Base-by-base conservation (phyloP, 1,140 invertebrate genomes). In the Liolophura sinensis region DNA sequence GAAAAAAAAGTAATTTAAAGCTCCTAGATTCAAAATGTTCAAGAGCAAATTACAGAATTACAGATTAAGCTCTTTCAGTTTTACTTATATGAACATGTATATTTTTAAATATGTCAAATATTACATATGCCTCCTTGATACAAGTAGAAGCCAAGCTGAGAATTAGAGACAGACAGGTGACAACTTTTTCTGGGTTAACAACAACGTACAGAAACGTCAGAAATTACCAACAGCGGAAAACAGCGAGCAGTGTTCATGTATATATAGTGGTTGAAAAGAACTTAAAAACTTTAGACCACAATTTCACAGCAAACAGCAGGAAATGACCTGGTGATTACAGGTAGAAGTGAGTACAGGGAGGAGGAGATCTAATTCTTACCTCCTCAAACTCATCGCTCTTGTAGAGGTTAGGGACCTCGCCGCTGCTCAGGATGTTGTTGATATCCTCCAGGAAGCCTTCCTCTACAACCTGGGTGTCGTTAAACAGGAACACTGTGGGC, bases 401-500 rank as follows among this genome's bases (percentile, higher is more conserved):
- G 68, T 81, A 85, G 27, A 86, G 73, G 68, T 85, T 84, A 4
- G 85, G 84, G n/a, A 86, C 82, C 70, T 85, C 83, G 16, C 83
- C 83, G 69, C 76, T 80, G 67, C 79, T 84, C 48, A 86, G 76
- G 54, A 86, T 74, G 62, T 84, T 85, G 72, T 85, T 85, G 31
- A 85, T 78, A 64, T 86, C 84, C 67, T 85, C 85, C 1, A 86
- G 72, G 67, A 86, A 85, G 15, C 78, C 67, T 62, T 85, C 84
- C 62, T 85, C 82, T 12, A 83, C 80, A 11, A 85, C 78, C 71
- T 86, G 92, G 15, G 90, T 92, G 80, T 94, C 92, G 81, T 89
- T 90, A 84, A 94, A 93, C 27, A 94, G 87, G 83, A 95, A 95
- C 31, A 89, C 89, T 0, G 90, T 91, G 51, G 88, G 85, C 79